A percentile compares a stretch with the other conserved stretches of the same genome.
These are phyloP conservation scores for Neomonachus schauinslandi DNA, from an alignment of 2,113 vertebrate species.

Conservation along the genomic window DNA sequence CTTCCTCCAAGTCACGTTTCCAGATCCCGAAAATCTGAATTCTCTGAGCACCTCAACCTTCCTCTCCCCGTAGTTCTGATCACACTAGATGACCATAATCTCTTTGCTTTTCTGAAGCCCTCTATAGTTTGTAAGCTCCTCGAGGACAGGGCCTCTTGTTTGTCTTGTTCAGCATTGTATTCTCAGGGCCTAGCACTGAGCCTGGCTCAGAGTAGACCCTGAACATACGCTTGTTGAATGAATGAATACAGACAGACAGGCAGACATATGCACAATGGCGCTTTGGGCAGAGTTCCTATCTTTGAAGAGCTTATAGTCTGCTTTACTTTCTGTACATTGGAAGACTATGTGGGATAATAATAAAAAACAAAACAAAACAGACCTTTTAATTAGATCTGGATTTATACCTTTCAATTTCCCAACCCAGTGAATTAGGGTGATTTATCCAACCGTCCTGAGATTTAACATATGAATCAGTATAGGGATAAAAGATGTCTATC, in stretches of 20 bases:
- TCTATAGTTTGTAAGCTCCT: background rate
- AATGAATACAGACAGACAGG: background rate
- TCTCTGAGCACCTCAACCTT: background rate
- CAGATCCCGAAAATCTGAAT: background rate
- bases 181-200: background rate
- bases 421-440: background rate
- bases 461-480: background rate
- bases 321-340: background rate
- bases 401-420: conserved; percentile 27
- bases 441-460: conserved; percentile 11
- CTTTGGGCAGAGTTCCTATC: background rate
- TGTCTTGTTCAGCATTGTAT: background rate
- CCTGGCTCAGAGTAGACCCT: background rate
- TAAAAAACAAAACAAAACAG: background rate
- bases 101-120: background rate
- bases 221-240: background rate
- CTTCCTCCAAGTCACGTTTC: background rate
- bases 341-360: background rate
- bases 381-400: background rate
- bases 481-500: background rate
- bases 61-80: background rate
- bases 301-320: background rate
- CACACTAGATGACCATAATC: background rate
- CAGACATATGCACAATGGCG: background rate
- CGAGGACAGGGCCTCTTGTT: background rate